Evolutionary conservation across 35 echinoderm and acorn worm genomes (phyloP), one percentile per base, ranked within the genome.

Genomic region (Nesometra sesokonis): DNA sequence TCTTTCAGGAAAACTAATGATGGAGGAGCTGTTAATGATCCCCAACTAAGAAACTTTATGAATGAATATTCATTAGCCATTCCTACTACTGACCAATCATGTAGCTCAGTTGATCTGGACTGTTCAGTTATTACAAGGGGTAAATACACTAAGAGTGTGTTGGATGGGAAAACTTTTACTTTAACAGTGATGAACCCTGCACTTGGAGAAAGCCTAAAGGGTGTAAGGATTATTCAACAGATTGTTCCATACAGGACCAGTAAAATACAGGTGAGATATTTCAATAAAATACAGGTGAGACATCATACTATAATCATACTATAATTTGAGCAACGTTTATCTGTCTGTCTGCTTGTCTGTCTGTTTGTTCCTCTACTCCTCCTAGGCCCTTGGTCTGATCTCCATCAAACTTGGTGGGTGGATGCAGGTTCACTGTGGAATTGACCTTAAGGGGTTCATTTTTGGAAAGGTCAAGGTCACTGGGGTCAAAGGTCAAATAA

Each of bases 1-100:
- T 86, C 78, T 35, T 84, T 31, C 9, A 98, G 95, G 95, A 89
- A 89, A 57, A 98, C 95, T 17, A 98, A 98, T 88, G 95, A 98
- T 83, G 95, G 95, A 17, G 95, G 95, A 30, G 95, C 93, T 30
- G 90, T 98, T 13, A 98, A 94, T 88, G 95, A 98, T 78, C 92
- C 92, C 35, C 84, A 94, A 31, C 36, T 98, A 19, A 87, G 92
- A 30, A 52, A 77, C n/a, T 98, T 98, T 39, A 46, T 86, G 84
- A 89, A 88, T 30, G 29, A 43, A 11, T 40, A 91, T 84, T 78
- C 87, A 31, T 82, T 29, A 27, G 17, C 35, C 19, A 32, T 30
- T 43, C 32, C 78, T 30, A 27, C 52, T 8, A 52, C 43, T 23
- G 32, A 36, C 31, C 46, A 35, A 36, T 84, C 81, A 38, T 93